phyloP scores from a whole-genome alignment of 2,797 vertebrate genomes.

The Danio jaintianensis region DNA sequence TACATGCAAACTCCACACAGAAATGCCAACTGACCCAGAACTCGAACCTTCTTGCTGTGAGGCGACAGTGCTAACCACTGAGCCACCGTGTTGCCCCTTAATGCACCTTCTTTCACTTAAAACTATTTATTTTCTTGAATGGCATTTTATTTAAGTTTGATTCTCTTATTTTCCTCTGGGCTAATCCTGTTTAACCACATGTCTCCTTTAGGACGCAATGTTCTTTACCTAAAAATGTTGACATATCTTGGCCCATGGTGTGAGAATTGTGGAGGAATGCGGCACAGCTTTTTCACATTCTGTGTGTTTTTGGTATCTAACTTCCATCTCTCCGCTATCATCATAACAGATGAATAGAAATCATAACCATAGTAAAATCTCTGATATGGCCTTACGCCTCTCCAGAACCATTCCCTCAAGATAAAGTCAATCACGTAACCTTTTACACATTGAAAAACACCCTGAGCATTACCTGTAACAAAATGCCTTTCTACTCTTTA shows the following conservation, averaged over 20 bases:
- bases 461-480: background rate
- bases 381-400: background rate
- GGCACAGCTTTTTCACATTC: background rate
- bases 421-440: background rate
- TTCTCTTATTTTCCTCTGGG: background rate
- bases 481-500: background rate
- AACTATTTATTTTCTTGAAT: no score
- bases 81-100: no score
- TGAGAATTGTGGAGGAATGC: constrained; percentile 45
- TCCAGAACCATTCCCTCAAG: constrained; percentile 6
- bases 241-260: constrained; percentile 44
- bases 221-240: constrained; percentile 3
- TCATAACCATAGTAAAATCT: background rate
- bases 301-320: background rate
- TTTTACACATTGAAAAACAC: background rate
- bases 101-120: no score
- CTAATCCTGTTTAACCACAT: background rate
- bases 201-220: background rate
- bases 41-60: no score
- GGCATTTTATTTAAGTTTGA: no score
- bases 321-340: background rate
- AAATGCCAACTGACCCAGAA: no score
- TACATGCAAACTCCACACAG: no score
- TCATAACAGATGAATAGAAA: background rate
- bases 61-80: no score